These are phyloP conservation scores for Xylota sylvarum DNA, from an alignment of 2,888 invertebrate genomes.

Conservation along the genomic window DNA sequence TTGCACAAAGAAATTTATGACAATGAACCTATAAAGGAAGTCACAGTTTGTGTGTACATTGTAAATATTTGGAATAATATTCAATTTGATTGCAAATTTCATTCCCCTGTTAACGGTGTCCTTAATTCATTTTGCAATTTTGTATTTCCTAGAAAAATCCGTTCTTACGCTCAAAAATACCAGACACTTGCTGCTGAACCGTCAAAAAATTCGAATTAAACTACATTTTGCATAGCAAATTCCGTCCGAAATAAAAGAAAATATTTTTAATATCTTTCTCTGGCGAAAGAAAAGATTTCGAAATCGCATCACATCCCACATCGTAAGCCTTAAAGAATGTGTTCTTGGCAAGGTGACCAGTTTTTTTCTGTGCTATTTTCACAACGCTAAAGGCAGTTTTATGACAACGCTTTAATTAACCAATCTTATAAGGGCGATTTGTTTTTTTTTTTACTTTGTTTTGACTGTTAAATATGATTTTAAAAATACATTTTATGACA, in stretches of 20 bases:
- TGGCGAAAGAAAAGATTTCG: background rate
- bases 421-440: slow-evolving; percentile 19
- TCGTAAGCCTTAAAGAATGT: slow-evolving; percentile 35
- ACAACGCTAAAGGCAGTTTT: background rate
- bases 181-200: background rate
- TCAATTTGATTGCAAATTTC: background rate
- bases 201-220: background rate
- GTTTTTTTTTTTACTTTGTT: background rate
- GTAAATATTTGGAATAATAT: background rate
- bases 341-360: slow-evolving; percentile 34
- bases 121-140: background rate
- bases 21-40: background rate
- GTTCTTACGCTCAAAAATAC: background rate
- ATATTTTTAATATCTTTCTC: background rate
- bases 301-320: slow-evolving; percentile 1
- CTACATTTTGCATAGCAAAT: background rate
- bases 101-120: background rate
- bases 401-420: background rate
- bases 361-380: slow-evolving; percentile 5
- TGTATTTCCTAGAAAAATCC: background rate
- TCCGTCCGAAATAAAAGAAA: background rate
- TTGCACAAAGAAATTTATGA: background rate
- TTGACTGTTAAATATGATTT: slow-evolving; percentile 8
- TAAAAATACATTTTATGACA: slow-evolving; percentile 14
- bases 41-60: too few species aligned